Evolutionary conservation across 1,140 invertebrate species (phyloP), one percentile per base, ranked within the genome.

Genomic region (Lordiphosa collinella): DNA sequence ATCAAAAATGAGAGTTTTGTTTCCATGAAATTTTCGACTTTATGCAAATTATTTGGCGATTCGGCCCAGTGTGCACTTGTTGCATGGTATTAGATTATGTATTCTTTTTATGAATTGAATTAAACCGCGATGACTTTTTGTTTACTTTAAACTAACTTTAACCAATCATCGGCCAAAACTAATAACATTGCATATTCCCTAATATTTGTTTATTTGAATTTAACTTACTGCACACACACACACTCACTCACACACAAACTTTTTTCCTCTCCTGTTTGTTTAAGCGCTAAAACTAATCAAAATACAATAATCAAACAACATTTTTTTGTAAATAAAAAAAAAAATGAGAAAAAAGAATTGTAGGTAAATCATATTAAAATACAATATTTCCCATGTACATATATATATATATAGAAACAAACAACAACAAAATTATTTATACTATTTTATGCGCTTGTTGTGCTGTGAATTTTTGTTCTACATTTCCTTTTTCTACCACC

Each of bases 391-490:
- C 7, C 22, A 48, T 60, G 36, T 34, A 43, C 53, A n/a, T 59
- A 44, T 43, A 43, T 57, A n/a, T 59, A 44, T 43, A 5, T 14
- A 34, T 37, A 13, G 11, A 51, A 37, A 44, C 38, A 68, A 16
- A 60, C 36, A 47, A 29, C 43, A 16, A 60, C 36, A 54, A 29
- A 37, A 35, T 69, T 40, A 48, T 41, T 43, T 50, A 54, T 64
- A 47, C 49, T 55, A 52, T 67, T 80, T 75, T 64, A 71, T 76
- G 65, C 70, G 76, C 67, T 62, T 75, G 57, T 71, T 76, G 73
- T 78, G 57, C 38, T 65, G 44, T 72, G 63, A 63, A 68, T 59
- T 63, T 64, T 51, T 48, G 55, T 69, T 73, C 59, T 53, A 70
- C 46, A 31, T 59, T 52, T 51, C 32, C 46, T 41, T 57, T 44